Conservation (phyloP, 2,797 vertebrate genomes). For the Streptopelia turtur region DNA sequence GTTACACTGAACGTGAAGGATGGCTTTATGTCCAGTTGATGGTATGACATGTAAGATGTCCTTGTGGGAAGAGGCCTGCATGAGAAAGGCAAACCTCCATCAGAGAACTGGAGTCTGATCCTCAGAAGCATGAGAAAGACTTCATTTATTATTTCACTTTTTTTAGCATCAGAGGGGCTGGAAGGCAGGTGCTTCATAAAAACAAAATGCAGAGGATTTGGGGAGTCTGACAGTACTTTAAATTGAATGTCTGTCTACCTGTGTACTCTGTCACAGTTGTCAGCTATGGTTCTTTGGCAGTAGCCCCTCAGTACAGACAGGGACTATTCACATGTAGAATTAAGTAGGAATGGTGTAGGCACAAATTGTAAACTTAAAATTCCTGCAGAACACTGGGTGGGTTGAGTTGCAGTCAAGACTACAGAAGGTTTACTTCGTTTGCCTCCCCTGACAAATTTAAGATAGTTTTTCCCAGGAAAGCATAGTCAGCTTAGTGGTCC, state of each 20-base stretch:
- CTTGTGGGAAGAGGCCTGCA: rapidly evolving
- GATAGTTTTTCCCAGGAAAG: rapidly evolving
- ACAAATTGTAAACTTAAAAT: not conserved
- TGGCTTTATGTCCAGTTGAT: not conserved
- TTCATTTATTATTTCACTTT: not conserved
- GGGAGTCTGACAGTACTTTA: not conserved
- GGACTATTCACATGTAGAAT: not conserved
- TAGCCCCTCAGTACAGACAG: not conserved
- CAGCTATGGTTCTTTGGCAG: not conserved
- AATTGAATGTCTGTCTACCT: not conserved
- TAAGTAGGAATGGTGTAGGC: not conserved
- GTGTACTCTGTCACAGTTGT: not conserved
- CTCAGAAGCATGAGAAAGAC: not conserved
- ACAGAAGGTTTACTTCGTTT: not conserved
- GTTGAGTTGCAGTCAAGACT: not conserved
- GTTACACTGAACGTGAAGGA: not conserved
- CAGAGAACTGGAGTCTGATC: not conserved
- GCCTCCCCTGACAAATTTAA: not conserved
- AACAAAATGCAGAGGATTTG: not conserved
- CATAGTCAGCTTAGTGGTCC: not conserved
- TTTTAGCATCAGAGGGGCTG: not conserved
- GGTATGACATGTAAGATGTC: not conserved
- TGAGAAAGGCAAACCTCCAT: not conserved
- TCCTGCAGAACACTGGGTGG: not conserved
- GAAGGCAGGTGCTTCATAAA: rapidly evolving